Conservation (phyloP, 1,140 invertebrate species). For the Trichonephila inaurata region DNA sequence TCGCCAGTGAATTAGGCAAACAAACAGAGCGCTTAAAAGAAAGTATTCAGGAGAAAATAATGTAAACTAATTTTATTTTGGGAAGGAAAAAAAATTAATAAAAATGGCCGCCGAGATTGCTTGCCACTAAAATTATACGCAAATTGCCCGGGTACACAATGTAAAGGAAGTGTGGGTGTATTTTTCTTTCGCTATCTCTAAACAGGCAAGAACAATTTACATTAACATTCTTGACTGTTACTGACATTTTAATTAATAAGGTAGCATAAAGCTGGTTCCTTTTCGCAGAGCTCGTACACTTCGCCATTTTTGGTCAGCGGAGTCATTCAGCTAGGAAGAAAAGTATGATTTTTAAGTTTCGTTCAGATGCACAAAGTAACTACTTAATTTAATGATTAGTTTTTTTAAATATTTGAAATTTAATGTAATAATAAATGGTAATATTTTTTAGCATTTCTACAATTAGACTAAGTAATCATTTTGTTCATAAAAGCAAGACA, state of each 20-base stretch:
- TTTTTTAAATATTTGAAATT: no score
- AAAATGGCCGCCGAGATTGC: not conserved
- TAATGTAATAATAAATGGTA: no score
- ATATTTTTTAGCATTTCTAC: no score
- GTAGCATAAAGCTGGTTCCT: not conserved
- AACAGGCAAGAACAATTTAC: conserved; percentile 46
- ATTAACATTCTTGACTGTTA: conserved; percentile 64
- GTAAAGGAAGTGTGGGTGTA: not conserved
- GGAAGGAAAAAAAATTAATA: conserved; percentile 1
- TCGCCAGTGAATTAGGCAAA: not conserved
- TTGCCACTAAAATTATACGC: not conserved
- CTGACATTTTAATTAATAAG: conserved; percentile 65
- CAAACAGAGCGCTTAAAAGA: not conserved
- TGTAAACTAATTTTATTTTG: conserved; percentile 2
- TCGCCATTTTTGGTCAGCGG: not conserved
- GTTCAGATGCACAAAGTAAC: no score
- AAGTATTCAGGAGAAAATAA: not conserved
- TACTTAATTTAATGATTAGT: no score
- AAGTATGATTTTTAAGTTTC: no score
- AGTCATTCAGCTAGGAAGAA: not conserved
- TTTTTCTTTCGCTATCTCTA: conserved; percentile 23
- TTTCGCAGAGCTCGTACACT: not conserved
- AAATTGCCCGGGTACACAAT: conserved; percentile 5
- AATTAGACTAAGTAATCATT: no score
- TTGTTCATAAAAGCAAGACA: no score